Percentiles rank a stretch among this genome's conserved stretches.
phyloP scores from a whole-genome alignment of 2,797 vertebrate species.

The Onychomys torridus region DNA sequence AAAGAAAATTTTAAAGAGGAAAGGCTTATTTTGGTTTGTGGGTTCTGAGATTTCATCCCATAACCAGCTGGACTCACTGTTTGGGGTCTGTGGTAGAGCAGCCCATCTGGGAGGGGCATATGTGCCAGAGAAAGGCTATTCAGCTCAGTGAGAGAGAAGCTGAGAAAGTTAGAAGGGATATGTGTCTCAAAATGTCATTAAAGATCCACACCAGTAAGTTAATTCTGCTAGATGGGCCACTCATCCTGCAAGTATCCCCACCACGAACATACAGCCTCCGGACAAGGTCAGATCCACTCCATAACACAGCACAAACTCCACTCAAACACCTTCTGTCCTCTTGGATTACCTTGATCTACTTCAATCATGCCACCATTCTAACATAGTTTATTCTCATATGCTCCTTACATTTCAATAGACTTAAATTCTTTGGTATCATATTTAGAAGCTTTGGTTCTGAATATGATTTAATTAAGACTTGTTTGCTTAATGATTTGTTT shows the following conservation, averaged over 20 bases:
- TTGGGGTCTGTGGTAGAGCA: neutral
- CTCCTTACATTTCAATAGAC: neutral
- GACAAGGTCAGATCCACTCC: too few relatives aligned
- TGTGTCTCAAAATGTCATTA: neutral
- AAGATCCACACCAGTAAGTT: neutral
- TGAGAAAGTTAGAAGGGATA: neutral
- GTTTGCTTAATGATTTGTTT: neutral
- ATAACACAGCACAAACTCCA: neutral
- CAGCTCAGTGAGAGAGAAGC: neutral
- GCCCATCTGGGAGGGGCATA: neutral
- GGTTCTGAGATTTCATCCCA: neutral
- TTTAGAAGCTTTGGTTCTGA: constrained; percentile 7
- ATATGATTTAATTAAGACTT: neutral
- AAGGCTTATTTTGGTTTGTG: neutral
- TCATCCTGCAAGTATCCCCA: neutral
- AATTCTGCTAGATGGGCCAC: neutral
- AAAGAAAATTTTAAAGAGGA: neutral
- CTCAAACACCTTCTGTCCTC: neutral
- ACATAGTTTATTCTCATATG: neutral
- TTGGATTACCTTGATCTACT: neutral
- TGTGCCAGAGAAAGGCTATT: neutral
- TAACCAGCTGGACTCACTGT: neutral
- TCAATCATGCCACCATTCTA: neutral
- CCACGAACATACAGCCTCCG: neutral
- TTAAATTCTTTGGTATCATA: neutral